Conservation (phyloP, 2,113 vertebrate species). For the Platysternon megacephalum region DNA sequence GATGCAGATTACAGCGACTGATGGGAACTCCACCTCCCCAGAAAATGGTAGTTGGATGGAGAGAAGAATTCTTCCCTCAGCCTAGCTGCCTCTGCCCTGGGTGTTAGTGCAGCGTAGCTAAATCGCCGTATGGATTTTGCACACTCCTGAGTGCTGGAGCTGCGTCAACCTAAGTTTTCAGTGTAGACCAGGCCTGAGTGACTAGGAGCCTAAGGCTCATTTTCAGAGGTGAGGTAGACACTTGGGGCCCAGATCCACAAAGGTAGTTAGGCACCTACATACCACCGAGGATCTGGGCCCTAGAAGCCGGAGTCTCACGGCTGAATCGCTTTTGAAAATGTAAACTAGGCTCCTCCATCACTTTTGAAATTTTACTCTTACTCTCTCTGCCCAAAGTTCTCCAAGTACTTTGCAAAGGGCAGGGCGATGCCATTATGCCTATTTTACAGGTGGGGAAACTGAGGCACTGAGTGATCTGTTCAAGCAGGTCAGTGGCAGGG, state of each 20-base stretch:
- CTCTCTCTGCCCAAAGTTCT: background rate
- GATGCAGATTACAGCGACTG: background rate
- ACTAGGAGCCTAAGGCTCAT: background rate
- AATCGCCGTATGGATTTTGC: background rate
- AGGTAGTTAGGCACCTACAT: too few relatives aligned
- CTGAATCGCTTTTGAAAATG: background rate
- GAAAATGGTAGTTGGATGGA: background rate
- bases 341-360: background rate
- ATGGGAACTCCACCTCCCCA: background rate
- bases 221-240: too few relatives aligned
- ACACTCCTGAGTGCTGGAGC: background rate
- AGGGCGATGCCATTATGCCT: background rate
- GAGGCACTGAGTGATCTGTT: background rate
- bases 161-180: background rate
- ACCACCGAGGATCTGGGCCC: too few relatives aligned
- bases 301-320: too few relatives aligned
- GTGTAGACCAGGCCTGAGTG: background rate
- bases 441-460: background rate
- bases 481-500: background rate
- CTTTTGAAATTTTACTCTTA: background rate
- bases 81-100: background rate
- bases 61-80: background rate
- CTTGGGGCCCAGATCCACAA: too few relatives aligned
- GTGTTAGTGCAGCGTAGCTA: too few relatives aligned
- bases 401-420: background rate